Base-by-base conservation (phyloP, 1,140 invertebrate species). In the Temnothorax longispinosus region DNA sequence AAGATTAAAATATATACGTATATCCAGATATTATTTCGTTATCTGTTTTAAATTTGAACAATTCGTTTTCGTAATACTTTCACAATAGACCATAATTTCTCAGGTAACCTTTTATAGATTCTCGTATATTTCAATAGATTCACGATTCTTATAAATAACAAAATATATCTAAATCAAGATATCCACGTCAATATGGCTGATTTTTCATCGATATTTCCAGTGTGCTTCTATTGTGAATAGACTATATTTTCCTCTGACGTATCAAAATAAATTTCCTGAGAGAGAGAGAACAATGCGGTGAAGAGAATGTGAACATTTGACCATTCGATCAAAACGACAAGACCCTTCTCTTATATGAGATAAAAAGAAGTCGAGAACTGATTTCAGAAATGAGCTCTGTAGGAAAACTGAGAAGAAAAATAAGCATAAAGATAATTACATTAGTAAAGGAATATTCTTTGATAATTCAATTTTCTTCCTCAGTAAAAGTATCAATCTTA, bases 401-500 rank as follows among this genome's bases (percentile, higher is more conserved):
- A 4, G 18, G 38, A 78, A 11, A 38, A 65, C 10, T 10, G 3
- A 78, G 2, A 47, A 27, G 15, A 78, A 38, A 65, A 58, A 38
- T 75, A 75, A 72, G 3, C 10, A 50, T 52, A 18, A 11, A 3
- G 4, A 58, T 18, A 38, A 32, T 3, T 50, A 10, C 44, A 47
- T 8, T 27, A 11, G 7, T n/a, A 27, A 11, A 47, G 50, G 8
- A 18, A 50, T 67, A 67, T 65, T 21, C 1, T 50, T 65, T 52
- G 3, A 80, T 80, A 67, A 80, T 52, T 80, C n/a, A 50, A 35
- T 15, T 80, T 77, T 6, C 50, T 67, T 80, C 18, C 67, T 77
- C 38, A 21, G 1, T 44, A 18, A 77, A 77, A 62, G 27, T 60
- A 7, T 10, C 15, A 52, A 38, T 77, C 18, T 41, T 32, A 62